Base-by-base conservation (phyloP, 2,888 invertebrate genomes). In the Hetaerina titia region DNA sequence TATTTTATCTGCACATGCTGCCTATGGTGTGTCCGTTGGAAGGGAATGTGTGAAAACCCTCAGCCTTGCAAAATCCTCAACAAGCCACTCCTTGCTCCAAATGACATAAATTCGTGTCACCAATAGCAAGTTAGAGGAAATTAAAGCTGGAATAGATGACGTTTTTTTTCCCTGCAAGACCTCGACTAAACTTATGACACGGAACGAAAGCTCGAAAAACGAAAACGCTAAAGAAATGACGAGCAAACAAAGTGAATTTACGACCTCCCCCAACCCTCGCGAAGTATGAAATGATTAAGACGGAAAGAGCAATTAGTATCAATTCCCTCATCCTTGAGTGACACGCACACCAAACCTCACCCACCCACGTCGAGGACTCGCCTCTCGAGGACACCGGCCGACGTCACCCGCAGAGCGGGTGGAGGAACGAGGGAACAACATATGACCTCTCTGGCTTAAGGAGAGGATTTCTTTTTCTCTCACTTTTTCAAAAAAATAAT, bases 241-340 rank as follows among this genome's bases (percentile, higher is more conserved):
- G 81, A 81, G 81, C 22, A 31, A 13, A 81, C 45, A 81, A 81
- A 31, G 81, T 31, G 81, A 81, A 81, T 31, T 31, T 81, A 81
- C 15, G 81, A 15, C 19, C 69, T 8, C 22, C 22, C 81, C 31
- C 11, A 13, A 9, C 81, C 13, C 81, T 6, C 31, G 13, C 25
- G 31, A 81, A 81, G 81, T 81, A 22, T 81, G 81, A 22, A 81
- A 81, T 31, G 81, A 81, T 81, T 81, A 81, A 81, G 81, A 81
- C 81, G 81, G 81, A 81, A 81, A 81, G 81, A 81, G 81, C 81
- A 81, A 81, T 81, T 81, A 81, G 81, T 81, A 81, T 81, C 81
- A 81, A 81, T 81, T 81, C 81, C 81, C 81, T 81, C 81, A 15
- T 31, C 81, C 81, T 25, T 81, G 81, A 81, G 81, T 81, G 81